Percentiles rank a stretch among this genome's conserved stretches.
phyloP scores from a whole-genome alignment of 2,888 invertebrate genomes.

The Hypselothyrea guttata region DNA sequence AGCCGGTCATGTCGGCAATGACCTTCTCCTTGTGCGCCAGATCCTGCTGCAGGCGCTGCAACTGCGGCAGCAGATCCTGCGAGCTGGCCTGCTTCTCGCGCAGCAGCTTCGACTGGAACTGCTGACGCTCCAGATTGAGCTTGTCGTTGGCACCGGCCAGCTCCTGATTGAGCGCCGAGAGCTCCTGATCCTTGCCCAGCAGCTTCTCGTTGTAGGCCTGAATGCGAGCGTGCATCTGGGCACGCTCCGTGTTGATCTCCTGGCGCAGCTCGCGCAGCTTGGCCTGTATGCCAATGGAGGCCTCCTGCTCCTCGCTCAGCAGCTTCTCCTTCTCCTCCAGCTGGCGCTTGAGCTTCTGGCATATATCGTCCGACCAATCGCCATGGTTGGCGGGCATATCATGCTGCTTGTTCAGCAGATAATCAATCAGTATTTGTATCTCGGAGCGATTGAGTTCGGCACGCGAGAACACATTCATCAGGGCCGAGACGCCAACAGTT shows the following conservation, averaged over 20 bases:
- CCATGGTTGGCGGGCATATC: conserved; percentile 89
- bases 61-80: conserved; percentile 77
- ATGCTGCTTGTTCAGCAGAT: conserved; percentile 93
- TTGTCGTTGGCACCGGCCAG: conserved; percentile 79
- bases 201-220: conserved; percentile 80
- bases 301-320: conserved; percentile 88
- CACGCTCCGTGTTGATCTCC: conserved; percentile 81
- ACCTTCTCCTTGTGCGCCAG: conserved; percentile 78
- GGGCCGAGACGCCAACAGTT: conserved; percentile 87
- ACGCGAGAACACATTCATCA: conserved; percentile 89
- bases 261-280: conserved; percentile 90
- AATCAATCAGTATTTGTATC: conserved; percentile 94
- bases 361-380: conserved; percentile 95
- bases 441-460: conserved; percentile 93
- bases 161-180: conserved; percentile 77
- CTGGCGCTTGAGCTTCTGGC: conserved; percentile 93
- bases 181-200: conserved; percentile 77
- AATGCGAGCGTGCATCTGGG: conserved; percentile 76
- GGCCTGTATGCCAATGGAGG: conserved; percentile 88
- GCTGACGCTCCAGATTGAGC: conserved; percentile 78
- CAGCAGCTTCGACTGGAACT: conserved; percentile 79
- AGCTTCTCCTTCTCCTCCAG: conserved; percentile 93
- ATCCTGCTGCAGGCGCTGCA: conserved; percentile 80
- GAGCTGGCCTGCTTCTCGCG: conserved; percentile 80
- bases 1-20: conserved; percentile 77